Conservation (phyloP, 2,888 invertebrate species). For the Masnerella sp. region DNA sequence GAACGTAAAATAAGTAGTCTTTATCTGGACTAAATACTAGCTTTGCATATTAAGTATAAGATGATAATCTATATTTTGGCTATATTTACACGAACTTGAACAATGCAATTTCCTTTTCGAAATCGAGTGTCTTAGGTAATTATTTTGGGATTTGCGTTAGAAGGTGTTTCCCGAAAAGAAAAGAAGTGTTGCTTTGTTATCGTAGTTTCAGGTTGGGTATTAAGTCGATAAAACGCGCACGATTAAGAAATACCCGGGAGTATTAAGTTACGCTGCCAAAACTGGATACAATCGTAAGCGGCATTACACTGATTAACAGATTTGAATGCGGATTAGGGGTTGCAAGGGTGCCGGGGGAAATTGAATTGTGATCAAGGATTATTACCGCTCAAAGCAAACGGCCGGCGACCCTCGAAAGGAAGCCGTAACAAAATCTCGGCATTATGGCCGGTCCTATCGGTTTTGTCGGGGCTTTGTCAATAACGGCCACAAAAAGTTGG, state of each 20-base stretch:
- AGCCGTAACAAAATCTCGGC: constrained; percentile 43
- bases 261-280: constrained; percentile 18
- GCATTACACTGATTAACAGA: constrained; percentile 40
- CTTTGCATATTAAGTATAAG: too few relatives aligned
- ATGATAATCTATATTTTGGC: too few relatives aligned
- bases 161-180: too few relatives aligned
- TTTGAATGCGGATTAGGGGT: constrained; percentile 34
- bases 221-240: too few relatives aligned
- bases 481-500: constrained; percentile 54
- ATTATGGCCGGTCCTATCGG: constrained; percentile 30
- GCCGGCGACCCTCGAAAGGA: constrained; percentile 48
- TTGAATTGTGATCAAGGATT: constrained; percentile 48
- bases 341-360: constrained; percentile 14
- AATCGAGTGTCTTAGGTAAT: too few relatives aligned
- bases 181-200: too few relatives aligned
- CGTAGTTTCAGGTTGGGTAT: too few relatives aligned
- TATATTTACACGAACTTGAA: too few relatives aligned
- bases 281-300: constrained; percentile 21
- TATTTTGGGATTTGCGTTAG: too few relatives aligned
- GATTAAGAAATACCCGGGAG: not conserved
- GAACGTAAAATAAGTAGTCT: too few relatives aligned
- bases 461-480: constrained; percentile 48
- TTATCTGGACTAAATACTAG: too few relatives aligned
- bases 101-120: too few relatives aligned
- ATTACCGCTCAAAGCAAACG: constrained; percentile 40